Evolutionary conservation across 1,140 invertebrate species (phyloP).

Genomic region (Drosophila eugracilis): DNA sequence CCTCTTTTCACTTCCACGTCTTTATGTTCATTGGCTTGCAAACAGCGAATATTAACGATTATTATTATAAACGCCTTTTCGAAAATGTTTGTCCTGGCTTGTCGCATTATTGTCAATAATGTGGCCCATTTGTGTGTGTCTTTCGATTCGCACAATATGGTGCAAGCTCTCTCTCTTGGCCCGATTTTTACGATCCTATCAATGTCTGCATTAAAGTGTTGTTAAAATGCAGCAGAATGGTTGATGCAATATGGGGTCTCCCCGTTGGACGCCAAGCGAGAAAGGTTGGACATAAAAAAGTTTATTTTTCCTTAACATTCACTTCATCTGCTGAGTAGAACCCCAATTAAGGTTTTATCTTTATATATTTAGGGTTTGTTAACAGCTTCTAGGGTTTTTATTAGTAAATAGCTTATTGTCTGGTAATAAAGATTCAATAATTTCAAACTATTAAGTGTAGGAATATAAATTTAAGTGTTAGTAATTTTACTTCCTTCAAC

Average conservation of each 20-base stretch:
- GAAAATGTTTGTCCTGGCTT: constrained; percentile 48
- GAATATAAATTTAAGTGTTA: too few species aligned
- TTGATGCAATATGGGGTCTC: constrained; percentile 20
- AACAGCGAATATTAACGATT: constrained; percentile 53
- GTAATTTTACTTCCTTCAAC: too few species aligned
- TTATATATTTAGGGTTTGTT: constrained; percentile 8
- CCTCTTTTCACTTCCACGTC: constrained; percentile 4
- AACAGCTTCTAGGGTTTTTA: constrained; percentile 7
- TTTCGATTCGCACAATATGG: constrained; percentile 22
- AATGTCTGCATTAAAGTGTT: constrained; percentile 53
- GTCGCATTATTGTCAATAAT: constrained; percentile 51
- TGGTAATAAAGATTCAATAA: too few species aligned
- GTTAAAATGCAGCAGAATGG: constrained; percentile 43
- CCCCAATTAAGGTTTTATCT: constrained; percentile 1
- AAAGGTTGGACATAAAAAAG: constrained; percentile 8
- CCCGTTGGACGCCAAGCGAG: not conserved
- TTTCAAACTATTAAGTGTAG: too few species aligned
- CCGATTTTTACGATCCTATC: constrained; percentile 38
- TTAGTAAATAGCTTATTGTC: too few species aligned
- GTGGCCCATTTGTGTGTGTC: constrained; percentile 26
- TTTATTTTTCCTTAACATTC: constrained; percentile 12
- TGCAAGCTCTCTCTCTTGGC: constrained; percentile 7
- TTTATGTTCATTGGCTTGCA: constrained; percentile 15
- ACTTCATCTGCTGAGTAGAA: not conserved
- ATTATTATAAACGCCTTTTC: constrained; percentile 49